phyloP scores from a whole-genome alignment of 2,888 invertebrate species.

The Amphipyra tragopoginis region DNA sequence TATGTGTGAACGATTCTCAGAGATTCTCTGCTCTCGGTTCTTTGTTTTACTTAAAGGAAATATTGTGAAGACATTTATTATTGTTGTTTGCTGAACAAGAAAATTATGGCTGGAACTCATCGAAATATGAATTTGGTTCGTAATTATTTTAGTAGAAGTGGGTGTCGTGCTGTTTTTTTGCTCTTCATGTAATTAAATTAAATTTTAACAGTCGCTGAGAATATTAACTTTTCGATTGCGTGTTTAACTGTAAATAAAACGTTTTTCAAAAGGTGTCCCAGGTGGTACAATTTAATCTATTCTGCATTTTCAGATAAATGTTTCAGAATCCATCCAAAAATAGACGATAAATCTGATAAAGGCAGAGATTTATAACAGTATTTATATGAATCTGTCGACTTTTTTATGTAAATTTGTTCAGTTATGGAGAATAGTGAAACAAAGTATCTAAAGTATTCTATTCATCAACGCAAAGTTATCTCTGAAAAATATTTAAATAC shows the following conservation, averaged over 20 bases:
- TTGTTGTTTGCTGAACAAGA: neutral
- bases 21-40: slow-evolving; percentile 11
- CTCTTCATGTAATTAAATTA: no score
- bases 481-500: no score
- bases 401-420: no score
- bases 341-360: neutral
- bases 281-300: neutral
- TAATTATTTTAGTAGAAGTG: neutral
- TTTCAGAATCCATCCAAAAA: neutral
- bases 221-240: no score
- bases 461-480: no score
- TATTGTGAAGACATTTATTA: slow-evolving; percentile 17
- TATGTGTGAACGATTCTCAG: slow-evolving; percentile 48
- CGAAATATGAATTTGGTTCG: neutral
- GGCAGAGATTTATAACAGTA: no score
- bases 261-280: neutral
- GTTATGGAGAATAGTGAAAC: no score
- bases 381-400: no score
- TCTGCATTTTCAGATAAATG: neutral
- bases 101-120: neutral
- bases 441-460: no score
- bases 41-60: slow-evolving; percentile 27
- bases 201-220: no score
- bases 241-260: no score
- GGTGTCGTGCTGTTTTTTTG: no score